These are phyloP conservation scores for Pyrgilauda ruficollis DNA, from an alignment of 2,113 vertebrate species.

Conservation along the genomic window DNA sequence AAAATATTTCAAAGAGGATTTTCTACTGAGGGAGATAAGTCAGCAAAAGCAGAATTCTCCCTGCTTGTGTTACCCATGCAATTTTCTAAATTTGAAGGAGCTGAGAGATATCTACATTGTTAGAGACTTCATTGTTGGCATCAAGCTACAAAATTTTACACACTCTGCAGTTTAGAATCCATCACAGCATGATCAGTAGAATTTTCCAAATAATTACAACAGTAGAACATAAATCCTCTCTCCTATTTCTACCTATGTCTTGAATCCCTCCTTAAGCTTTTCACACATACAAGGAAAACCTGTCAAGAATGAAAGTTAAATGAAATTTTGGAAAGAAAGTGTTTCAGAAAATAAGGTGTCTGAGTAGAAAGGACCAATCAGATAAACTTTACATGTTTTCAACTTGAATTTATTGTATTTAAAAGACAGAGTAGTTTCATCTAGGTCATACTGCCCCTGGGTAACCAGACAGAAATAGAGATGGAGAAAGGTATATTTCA, in stretches of 20 bases:
- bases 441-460: slow-evolving; percentile 45
- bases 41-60: background rate
- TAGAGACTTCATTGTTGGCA: background rate
- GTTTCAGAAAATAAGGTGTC: background rate
- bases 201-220: background rate
- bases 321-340: background rate
- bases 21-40: background rate
- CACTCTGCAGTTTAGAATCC: background rate
- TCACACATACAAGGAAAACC: background rate
- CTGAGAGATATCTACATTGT: background rate
- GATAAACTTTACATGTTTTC: background rate
- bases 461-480: slow-evolving; percentile 13
- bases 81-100: background rate
- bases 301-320: background rate
- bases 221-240: background rate
- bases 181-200: background rate
- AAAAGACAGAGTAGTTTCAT: background rate
- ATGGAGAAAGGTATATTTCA: slow-evolving; percentile 32
- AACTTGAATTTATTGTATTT: slow-evolving; percentile 36
- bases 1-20: background rate
- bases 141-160: background rate
- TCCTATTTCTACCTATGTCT: background rate
- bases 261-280: background rate
- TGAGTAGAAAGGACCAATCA: background rate
- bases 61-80: background rate